Evolutionary conservation across 2,797 vertebrate species (phyloP), one percentile per base, ranked within the genome.

Genomic region (Helostoma temminkii): DNA sequence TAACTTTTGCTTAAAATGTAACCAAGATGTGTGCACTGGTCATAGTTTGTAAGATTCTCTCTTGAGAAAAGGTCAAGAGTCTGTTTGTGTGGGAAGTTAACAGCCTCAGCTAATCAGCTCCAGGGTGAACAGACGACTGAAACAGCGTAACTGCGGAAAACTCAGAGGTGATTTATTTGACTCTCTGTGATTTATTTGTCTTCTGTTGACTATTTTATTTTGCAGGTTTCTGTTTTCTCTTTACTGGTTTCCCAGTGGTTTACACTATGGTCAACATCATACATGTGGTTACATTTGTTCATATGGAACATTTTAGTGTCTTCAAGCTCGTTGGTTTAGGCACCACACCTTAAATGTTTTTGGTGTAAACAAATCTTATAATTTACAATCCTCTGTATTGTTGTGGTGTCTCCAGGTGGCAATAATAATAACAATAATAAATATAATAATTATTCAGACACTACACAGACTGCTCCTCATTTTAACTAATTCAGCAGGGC

Each of bases 11-110:
- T 52, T 61, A 34, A 81, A 66, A 54, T 1, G 16, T 9, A 46
- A 37, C 37, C 18, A 25, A 36, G 34, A 1, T 0, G 3, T 43
- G 9, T 63, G 34, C n/a, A 28, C 53, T 5, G 26, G 28, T 76
- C 65, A 16, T 36, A 4, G 57, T 34, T 49, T 62, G 10, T 24
- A 21, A 46, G 24, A 36, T 32, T 10, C 11, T 66, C 47, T 63
- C 47, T 37, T 22, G 36, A 48, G 54, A 62, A 57, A 54, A 61
- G 9, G 18, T 30, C 43, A 37, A 30, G 50, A 22, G 53, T 28
- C 41, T 53, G 30, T 71, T 63, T 66, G 42, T 55, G 30, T 8
- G 16, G n/a, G 5, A 42, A 49, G 74, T 21, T 21, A 28, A 69
- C 46, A 41, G 25, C 10, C 39, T 47, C n/a, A 21, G 43, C 32